Evolutionary conservation across 2,797 vertebrate species (phyloP).

Genomic region (Epinephelus malabaricus): DNA sequence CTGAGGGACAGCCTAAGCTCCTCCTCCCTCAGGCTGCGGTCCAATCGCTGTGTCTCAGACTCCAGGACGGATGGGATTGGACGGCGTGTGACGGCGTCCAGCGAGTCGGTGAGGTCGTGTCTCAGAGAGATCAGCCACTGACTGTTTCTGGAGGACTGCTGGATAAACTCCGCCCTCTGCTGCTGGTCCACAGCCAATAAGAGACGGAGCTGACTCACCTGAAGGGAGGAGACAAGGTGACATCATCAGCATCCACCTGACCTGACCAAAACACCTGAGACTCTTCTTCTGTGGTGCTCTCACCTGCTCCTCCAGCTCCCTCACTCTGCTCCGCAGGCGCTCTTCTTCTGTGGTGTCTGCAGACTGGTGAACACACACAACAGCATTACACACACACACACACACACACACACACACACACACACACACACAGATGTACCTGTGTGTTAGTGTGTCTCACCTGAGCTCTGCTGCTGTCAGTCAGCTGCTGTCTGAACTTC

Average conservation of each 20-base stretch:
- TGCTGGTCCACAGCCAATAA: slow-evolving; percentile 55
- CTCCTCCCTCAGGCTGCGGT: slow-evolving; percentile 81
- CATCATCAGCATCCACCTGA: slow-evolving; percentile 26
- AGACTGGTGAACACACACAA: slow-evolving; percentile 17
- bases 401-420: too few relatives aligned
- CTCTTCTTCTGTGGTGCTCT: slow-evolving; percentile 25
- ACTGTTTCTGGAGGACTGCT: slow-evolving; percentile 67
- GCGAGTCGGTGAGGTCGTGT: slow-evolving; percentile 62
- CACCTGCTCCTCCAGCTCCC: slow-evolving; percentile 71
- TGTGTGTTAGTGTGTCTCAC: slow-evolving; percentile 22
- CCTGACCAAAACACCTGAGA: background rate
- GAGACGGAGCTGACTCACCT: slow-evolving; percentile 64
- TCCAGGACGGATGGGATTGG: slow-evolving; percentile 77
- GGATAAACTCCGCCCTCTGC: slow-evolving; percentile 72
- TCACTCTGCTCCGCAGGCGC: slow-evolving; percentile 36
- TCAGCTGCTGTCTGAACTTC: slow-evolving; percentile 44
- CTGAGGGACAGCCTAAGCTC: slow-evolving; percentile 75
- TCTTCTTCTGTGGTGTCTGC: slow-evolving; percentile 54
- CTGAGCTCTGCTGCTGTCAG: slow-evolving; percentile 45
- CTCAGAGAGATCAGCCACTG: slow-evolving; percentile 65
- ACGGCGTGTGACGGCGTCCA: slow-evolving; percentile 67
- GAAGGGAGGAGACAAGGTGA: slow-evolving; percentile 10
- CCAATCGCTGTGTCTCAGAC: slow-evolving; percentile 82
- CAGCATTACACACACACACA: background rate
- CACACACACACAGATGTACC: background rate